Evolutionary conservation across 2,797 vertebrate species (phyloP).

Genomic region (Sebastes diaconus): DNA sequence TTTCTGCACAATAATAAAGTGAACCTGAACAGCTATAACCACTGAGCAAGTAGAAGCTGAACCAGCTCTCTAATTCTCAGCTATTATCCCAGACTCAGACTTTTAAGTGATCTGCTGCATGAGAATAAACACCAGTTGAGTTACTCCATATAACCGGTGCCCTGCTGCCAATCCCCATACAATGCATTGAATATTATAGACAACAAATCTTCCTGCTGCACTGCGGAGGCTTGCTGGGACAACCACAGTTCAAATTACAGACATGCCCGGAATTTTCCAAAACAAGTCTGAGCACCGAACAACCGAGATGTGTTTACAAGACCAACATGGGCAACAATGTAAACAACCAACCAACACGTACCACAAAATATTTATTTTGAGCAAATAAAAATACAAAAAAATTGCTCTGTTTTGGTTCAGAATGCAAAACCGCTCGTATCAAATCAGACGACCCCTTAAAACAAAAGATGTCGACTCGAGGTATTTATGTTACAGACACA

Average conservation of each 20-base stretch:
- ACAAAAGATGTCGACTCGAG: not conserved
- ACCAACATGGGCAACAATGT: conserved; percentile 59
- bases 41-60: not conserved
- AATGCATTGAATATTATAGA: conserved; percentile 12
- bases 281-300: conserved; percentile 64
- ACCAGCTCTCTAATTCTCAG: conserved; percentile 8
- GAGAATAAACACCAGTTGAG: not conserved
- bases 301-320: conserved; percentile 59
- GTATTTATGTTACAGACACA: not conserved
- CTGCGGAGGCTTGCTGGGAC: conserved; percentile 37
- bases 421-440: not conserved
- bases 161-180: not conserved
- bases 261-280: conserved; percentile 72
- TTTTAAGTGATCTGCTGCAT: not conserved
- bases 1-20: conserved; percentile 1
- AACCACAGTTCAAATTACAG: conserved; percentile 70
- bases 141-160: not conserved
- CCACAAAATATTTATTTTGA: conserved; percentile 27
- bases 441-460: conserved; percentile 1
- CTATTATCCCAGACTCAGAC: not conserved
- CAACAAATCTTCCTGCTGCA: conserved; percentile 20
- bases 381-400: conserved; percentile 13
- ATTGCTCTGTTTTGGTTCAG: conserved; percentile 6
- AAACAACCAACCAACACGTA: conserved; percentile 50
- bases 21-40: not conserved